Evolutionary conservation across 1,140 invertebrate species (phyloP).

Genomic region (Ceratoteleas bidentatus): DNA sequence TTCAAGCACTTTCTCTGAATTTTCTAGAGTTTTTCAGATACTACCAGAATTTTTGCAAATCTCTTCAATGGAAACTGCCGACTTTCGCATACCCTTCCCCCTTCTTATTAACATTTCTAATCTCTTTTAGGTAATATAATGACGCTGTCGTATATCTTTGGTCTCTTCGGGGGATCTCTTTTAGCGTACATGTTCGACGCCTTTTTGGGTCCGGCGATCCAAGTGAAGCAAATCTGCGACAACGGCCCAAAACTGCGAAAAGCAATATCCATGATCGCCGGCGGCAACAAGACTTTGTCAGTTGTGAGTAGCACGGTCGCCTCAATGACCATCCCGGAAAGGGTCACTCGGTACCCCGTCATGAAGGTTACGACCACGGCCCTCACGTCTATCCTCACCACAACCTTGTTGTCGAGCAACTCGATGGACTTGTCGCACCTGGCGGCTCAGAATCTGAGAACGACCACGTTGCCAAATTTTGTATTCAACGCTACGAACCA

Average conservation of each 20-base stretch:
- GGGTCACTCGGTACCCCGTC: conserved; percentile 62
- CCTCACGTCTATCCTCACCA: conserved; percentile 57
- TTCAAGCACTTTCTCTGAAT: too few species aligned
- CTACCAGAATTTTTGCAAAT: too few species aligned
- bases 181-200: conserved; percentile 91
- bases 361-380: conserved; percentile 64
- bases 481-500: conserved; percentile 71
- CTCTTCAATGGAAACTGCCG: too few species aligned
- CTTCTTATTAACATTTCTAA: too few species aligned
- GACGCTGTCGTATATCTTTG: conserved; percentile 94
- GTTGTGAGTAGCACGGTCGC: conserved; percentile 61
- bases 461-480: conserved; percentile 71
- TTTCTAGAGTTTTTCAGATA: too few species aligned
- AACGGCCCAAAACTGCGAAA: conserved; percentile 46
- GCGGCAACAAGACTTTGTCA: conserved; percentile 57
- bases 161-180: conserved; percentile 90
- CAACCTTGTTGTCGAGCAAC: conserved; percentile 60
- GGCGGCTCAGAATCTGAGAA: conserved; percentile 57
- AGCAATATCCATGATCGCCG: conserved; percentile 34
- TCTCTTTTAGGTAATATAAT: conserved; percentile 90
- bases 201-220: conserved; percentile 84
- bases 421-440: conserved; percentile 55
- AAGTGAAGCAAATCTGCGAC: conserved; percentile 70
- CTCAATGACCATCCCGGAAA: conserved; percentile 68
- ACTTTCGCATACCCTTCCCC: too few species aligned